Percentiles rank a stretch among this genome's conserved stretches.
phyloP scores from a whole-genome alignment of 2,888 invertebrate genomes.

The Xylota segnis region DNA sequence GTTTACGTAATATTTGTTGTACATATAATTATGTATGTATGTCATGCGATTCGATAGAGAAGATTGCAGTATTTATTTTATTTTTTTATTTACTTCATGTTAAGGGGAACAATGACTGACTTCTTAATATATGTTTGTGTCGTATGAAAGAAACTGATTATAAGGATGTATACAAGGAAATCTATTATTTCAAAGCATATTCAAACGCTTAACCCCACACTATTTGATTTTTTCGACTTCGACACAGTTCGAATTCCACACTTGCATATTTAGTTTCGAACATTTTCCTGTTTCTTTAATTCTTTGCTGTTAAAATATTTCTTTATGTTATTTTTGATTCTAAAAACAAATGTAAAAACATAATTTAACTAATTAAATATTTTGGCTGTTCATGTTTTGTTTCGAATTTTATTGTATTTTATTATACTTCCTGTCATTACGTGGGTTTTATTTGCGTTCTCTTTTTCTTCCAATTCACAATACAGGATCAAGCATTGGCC shows the following conservation, averaged over 20 bases:
- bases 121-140: too few relatives aligned
- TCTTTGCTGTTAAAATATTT: constrained; percentile 8
- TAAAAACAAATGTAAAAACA: constrained; percentile 8
- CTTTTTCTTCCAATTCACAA: constrained; percentile 74
- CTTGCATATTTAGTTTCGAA: constrained; percentile 6
- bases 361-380: constrained; percentile 11
- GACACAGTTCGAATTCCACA: neutral
- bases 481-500: constrained; percentile 79
- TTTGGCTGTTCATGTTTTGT: constrained; percentile 33
- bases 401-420: constrained; percentile 50
- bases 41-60: too few relatives aligned
- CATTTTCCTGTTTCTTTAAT: neutral
- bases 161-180: too few relatives aligned
- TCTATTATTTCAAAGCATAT: neutral
- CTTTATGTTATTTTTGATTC: constrained; percentile 12
- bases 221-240: neutral
- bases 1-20: too few relatives aligned
- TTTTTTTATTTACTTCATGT: neutral
- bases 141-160: too few relatives aligned
- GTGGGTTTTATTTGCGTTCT: constrained; percentile 73
- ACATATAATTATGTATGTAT: too few relatives aligned
- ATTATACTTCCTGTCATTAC: constrained; percentile 57
- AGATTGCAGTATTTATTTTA: too few relatives aligned
- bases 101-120: neutral
- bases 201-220: neutral